These are phyloP conservation scores for Thunnus thynnus DNA, from an alignment of 2,113 vertebrate genomes.

Conservation along the genomic window DNA sequence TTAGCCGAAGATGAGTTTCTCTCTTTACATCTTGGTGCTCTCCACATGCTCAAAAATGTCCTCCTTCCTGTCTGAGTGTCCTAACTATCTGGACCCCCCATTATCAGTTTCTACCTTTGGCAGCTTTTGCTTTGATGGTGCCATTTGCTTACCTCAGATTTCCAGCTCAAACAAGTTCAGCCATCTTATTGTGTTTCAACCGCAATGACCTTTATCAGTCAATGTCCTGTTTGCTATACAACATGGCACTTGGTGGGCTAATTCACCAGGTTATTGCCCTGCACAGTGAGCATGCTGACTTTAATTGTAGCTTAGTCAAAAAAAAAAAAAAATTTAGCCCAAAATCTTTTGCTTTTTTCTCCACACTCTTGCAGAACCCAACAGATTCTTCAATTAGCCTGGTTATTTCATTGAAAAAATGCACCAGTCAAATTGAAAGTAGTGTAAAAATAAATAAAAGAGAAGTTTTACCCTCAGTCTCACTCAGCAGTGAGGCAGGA, in stretches of 20 bases:
- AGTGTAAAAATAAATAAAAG: conserved; percentile 12
- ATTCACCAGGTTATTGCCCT: background rate
- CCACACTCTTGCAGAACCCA: background rate
- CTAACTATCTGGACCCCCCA: background rate
- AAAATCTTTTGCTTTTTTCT: background rate
- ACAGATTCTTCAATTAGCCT: conserved; percentile 3
- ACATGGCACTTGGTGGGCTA: background rate
- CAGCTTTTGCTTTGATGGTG: background rate
- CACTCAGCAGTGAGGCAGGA: conserved; percentile 29
- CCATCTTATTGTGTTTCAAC: background rate
- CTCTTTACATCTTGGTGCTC: background rate
- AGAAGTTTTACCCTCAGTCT: conserved; percentile 48
- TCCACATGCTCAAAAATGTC: background rate
- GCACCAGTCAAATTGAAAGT: conserved; percentile 6
- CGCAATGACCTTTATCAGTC: background rate
- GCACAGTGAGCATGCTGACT: background rate
- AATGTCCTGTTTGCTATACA: background rate
- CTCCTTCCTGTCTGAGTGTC: conserved; percentile 6
- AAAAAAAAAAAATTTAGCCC: background rate
- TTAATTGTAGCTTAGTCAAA: conserved; percentile 27
- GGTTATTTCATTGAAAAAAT: conserved; percentile 17
- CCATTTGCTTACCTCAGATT: background rate
- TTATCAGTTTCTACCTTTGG: background rate
- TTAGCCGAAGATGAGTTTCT: background rate
- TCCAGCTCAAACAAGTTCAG: background rate